phyloP scores from a whole-genome alignment of 2,113 vertebrate genomes.

The Oryzias woworae region DNA sequence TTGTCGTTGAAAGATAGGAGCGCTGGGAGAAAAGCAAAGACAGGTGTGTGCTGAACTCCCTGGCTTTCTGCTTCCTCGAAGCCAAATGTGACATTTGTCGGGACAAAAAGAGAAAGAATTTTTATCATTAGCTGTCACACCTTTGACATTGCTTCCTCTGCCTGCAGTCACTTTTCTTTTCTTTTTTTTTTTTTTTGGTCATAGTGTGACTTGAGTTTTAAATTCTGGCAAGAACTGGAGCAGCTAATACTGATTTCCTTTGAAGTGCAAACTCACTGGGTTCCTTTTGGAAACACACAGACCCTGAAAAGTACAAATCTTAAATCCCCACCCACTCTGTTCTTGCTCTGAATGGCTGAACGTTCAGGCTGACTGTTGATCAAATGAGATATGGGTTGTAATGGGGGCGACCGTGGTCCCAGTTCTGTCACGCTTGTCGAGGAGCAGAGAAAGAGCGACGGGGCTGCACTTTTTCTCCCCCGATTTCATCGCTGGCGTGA shows the following conservation, averaged over 20 bases:
- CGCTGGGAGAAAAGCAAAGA: slow-evolving; percentile 39
- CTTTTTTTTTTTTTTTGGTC: slow-evolving; percentile 1
- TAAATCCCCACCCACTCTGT: slow-evolving; percentile 13
- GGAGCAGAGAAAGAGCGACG: too few relatives aligned
- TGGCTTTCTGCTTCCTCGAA: slow-evolving; percentile 38
- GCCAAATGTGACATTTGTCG: slow-evolving; percentile 58
- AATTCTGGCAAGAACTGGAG: background rate
- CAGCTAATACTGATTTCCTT: slow-evolving; percentile 9
- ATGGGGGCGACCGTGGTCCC: background rate
- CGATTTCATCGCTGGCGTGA: background rate
- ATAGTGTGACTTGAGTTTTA: slow-evolving; percentile 15
- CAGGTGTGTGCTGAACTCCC: slow-evolving; percentile 61
- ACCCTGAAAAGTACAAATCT: slow-evolving; percentile 16
- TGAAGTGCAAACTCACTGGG: slow-evolving; percentile 21
- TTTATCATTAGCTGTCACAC: slow-evolving; percentile 55
- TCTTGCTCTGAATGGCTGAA: slow-evolving; percentile 3
- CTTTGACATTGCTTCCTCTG: slow-evolving; percentile 26
- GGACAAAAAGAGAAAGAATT: slow-evolving; percentile 47
- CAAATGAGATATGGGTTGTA: slow-evolving; percentile 16
- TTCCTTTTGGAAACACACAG: slow-evolving; percentile 5
- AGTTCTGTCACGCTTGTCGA: slow-evolving; percentile 3
- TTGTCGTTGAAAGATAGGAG: slow-evolving; percentile 53
- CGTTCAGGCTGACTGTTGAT: slow-evolving; percentile 17
- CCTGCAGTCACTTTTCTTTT: slow-evolving; percentile 21
- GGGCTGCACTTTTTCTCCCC: too few relatives aligned